These are phyloP conservation scores for Drosophila ananassae DNA, from an alignment of 1,140 invertebrate species.

Conservation along the genomic window DNA sequence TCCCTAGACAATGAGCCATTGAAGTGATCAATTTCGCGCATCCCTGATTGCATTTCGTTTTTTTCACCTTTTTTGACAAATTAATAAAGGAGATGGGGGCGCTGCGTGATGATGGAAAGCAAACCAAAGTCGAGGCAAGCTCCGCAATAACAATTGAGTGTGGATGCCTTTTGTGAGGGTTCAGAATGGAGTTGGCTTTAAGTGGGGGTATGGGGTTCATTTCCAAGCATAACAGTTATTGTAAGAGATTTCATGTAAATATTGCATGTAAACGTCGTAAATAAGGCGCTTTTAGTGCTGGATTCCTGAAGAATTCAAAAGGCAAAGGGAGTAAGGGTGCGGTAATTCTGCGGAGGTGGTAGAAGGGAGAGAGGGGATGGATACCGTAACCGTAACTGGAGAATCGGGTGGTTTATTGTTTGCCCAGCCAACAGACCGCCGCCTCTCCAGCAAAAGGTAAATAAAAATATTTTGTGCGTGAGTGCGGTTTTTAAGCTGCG, in stretches of 20 bases:
- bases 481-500: slow-evolving; percentile 82
- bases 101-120: slow-evolving; percentile 9
- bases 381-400: slow-evolving; percentile 29
- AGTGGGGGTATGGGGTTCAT: slow-evolving; percentile 26
- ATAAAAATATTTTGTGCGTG: slow-evolving; percentile 82
- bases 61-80: slow-evolving; percentile 53
- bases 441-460: slow-evolving; percentile 53
- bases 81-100: slow-evolving; percentile 49
- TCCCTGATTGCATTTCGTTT: slow-evolving; percentile 7
- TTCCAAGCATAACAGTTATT: slow-evolving; percentile 79
- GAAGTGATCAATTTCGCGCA: neutral
- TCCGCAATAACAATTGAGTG: slow-evolving; percentile 44
- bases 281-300: slow-evolving; percentile 77
- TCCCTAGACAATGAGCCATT: neutral
- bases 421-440: slow-evolving; percentile 44
- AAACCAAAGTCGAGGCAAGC: slow-evolving; percentile 29
- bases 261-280: slow-evolving; percentile 80
- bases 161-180: slow-evolving; percentile 14
- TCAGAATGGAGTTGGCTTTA: slow-evolving; percentile 13
- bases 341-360: neutral
- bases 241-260: slow-evolving; percentile 81
- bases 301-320: slow-evolving; percentile 8
- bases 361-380: neutral
- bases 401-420: slow-evolving; percentile 70
- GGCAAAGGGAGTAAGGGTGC: slow-evolving; percentile 2